phyloP scores from a whole-genome alignment of 23 tunicate species.

The Diplosoma virens region DNA sequence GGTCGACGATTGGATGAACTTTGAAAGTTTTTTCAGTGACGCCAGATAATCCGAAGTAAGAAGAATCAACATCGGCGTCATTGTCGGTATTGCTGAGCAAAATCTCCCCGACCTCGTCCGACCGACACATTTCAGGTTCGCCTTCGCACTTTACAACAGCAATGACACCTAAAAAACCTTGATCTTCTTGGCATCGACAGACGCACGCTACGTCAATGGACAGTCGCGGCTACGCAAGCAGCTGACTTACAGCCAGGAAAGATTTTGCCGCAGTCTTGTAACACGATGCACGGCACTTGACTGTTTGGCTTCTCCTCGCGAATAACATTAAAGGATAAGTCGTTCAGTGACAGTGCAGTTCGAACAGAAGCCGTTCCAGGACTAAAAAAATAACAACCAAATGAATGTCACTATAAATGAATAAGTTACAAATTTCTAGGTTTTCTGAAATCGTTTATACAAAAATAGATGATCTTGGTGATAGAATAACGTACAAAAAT shows the following conservation, averaged over 20 bases:
- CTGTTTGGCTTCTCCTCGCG: constrained; percentile 65
- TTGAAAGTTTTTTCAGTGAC: constrained; percentile 64
- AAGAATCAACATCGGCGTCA: constrained; percentile 16
- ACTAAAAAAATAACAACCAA: too few species aligned
- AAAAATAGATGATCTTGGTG: too few species aligned
- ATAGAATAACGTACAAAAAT: too few species aligned
- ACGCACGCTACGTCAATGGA: too few species aligned
- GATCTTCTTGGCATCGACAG: too few species aligned
- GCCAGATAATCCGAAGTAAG: constrained; percentile 74
- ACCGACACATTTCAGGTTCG: constrained; percentile 49
- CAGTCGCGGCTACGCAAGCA: not conserved
- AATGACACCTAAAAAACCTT: constrained; percentile 44
- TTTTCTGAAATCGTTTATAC: too few species aligned
- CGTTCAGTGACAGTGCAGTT: constrained; percentile 72
- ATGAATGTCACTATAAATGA: too few species aligned
- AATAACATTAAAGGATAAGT: constrained; percentile 67
- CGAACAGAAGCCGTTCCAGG: constrained; percentile 49
- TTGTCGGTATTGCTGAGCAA: constrained; percentile 35
- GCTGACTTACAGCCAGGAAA: constrained; percentile 78
- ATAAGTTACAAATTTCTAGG: too few species aligned
- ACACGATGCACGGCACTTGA: constrained; percentile 70
- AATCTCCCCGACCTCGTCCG: constrained; percentile 85
- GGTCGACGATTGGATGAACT: constrained; percentile 55
- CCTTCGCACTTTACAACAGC: constrained; percentile 70
- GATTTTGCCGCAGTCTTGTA: constrained; percentile 89